Percentiles rank a stretch among this genome's conserved stretches.
Conservation (phyloP, 2,888 invertebrate species). For the Hirtodrosophila histrioides region DNA sequence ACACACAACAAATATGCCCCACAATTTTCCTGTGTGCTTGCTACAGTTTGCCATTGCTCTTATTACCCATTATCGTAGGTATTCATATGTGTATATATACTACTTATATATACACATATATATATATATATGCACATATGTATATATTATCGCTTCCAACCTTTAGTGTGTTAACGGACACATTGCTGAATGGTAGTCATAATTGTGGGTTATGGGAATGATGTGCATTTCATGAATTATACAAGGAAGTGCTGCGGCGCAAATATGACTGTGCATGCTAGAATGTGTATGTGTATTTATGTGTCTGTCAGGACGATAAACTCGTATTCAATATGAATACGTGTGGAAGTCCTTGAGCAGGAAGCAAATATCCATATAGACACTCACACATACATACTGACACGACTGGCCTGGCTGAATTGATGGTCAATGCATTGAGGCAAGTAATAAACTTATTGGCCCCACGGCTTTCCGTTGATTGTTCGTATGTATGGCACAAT, state of each 20-base stretch:
- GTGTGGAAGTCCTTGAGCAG: slow-evolving; percentile 54
- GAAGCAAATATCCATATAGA: slow-evolving; percentile 34
- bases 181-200: slow-evolving; percentile 63
- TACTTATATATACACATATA: slow-evolving; percentile 6
- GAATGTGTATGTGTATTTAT: slow-evolving; percentile 43
- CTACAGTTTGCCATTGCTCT: background rate
- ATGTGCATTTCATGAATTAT: slow-evolving; percentile 79
- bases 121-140: slow-evolving; percentile 7
- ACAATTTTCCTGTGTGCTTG: too few relatives aligned
- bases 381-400: slow-evolving; percentile 3
- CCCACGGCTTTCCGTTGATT: slow-evolving; percentile 71
- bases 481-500: slow-evolving; percentile 57
- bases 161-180: slow-evolving; percentile 45
- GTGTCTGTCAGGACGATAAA: slow-evolving; percentile 52
- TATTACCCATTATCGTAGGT: slow-evolving; percentile 17
- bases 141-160: slow-evolving; percentile 24
- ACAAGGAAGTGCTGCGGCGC: slow-evolving; percentile 42
- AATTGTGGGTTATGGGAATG: slow-evolving; percentile 74
- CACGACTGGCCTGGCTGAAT: slow-evolving; percentile 32
- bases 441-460: slow-evolving; percentile 80
- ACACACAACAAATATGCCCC: too few relatives aligned
- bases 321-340: slow-evolving; percentile 59
- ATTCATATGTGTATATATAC: slow-evolving; percentile 1
- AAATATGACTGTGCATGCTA: slow-evolving; percentile 19
- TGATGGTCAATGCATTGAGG: slow-evolving; percentile 74